Conservation (phyloP, 2,888 invertebrate genomes). For the Oxyteleia sp. region DNA sequence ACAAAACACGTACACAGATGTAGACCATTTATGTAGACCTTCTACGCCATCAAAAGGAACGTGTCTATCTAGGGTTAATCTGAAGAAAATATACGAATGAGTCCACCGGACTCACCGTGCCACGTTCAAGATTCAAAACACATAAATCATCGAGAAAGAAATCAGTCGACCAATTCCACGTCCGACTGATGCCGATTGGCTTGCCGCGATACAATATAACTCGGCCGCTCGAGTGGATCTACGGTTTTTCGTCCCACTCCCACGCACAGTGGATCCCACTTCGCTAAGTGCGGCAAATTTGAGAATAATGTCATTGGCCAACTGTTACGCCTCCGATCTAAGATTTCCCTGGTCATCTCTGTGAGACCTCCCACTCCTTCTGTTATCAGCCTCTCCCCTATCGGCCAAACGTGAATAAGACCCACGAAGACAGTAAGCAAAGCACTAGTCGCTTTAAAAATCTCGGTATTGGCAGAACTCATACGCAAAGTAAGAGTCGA, state of each 20-base stretch:
- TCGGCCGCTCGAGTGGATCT: not conserved
- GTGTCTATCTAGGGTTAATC: no score
- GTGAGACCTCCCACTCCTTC: conserved; percentile 64
- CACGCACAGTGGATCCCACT: conserved; percentile 26
- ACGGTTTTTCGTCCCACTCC: conserved; percentile 22
- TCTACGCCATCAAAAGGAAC: no score
- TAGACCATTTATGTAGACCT: no score
- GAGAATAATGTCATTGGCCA: conserved; percentile 67
- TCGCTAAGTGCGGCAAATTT: conserved; percentile 38
- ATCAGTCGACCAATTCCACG: not conserved
- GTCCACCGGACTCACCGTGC: no score
- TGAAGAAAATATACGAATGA: no score
- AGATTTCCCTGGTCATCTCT: conserved; percentile 37
- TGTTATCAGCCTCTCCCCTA: conserved; percentile 79
- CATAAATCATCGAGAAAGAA: not conserved
- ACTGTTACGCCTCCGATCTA: conserved; percentile 53
- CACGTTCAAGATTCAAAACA: not conserved
- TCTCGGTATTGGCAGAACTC: conserved; percentile 81
- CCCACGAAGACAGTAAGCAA: conserved; percentile 80
- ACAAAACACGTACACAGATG: no score
- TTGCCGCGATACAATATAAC: not conserved
- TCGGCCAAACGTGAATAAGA: conserved; percentile 81
- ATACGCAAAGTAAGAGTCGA: conserved; percentile 65
- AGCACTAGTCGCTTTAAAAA: conserved; percentile 82
- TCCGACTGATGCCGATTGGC: not conserved